Base-by-base conservation (phyloP, 2,888 invertebrate genomes). In the Rhagium mordax region DNA sequence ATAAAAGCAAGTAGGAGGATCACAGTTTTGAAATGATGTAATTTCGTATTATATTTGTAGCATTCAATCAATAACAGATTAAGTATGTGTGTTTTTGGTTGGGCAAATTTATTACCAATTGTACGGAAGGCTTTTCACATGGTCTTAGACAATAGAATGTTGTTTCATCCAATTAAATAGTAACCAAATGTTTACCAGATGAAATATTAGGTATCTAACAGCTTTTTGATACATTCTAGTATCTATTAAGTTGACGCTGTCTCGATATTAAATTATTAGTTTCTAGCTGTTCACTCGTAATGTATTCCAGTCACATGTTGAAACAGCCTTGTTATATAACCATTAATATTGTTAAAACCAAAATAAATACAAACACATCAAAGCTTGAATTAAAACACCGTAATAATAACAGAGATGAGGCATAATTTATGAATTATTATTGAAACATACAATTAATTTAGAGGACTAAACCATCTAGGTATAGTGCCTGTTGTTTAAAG, bases 351-450 rank as follows among this genome's bases (percentile, higher is more conserved):
- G 41, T 60, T 41, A 41, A 33, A 60, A 41, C 10, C 13, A 41
- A 41, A 60, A 33, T 60, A 60, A 33, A 29, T 41, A 60, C 41
- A 60, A 65, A 49, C 16, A 65, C 62, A 65, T 65, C 65, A 65
- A 53, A 65, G 65, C 13, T 1, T 20, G 18, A 15, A 27, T 59
- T 57, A 33, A 59, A 51, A 33, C 65, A 27, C 53, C 65, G 65
- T 29, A 49, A 65, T 49, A 49, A 65, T 18, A 21, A 10, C 64
- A 24, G 27, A 49, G 15, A 18, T 29, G 20, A 51, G 15, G 13
- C 47, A 48, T 8, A n/a, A n/a, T 65, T 65, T 29, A 65, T 65
- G 65, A 65, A 65, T 65, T 51, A 65, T 65, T 51, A 65, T 65
- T 65, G 65, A 65, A 65, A 49, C 7, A n/a, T 18, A 13, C 16